Conservation (phyloP, 2,888 invertebrate species). For the Hypsopygia costalis region DNA sequence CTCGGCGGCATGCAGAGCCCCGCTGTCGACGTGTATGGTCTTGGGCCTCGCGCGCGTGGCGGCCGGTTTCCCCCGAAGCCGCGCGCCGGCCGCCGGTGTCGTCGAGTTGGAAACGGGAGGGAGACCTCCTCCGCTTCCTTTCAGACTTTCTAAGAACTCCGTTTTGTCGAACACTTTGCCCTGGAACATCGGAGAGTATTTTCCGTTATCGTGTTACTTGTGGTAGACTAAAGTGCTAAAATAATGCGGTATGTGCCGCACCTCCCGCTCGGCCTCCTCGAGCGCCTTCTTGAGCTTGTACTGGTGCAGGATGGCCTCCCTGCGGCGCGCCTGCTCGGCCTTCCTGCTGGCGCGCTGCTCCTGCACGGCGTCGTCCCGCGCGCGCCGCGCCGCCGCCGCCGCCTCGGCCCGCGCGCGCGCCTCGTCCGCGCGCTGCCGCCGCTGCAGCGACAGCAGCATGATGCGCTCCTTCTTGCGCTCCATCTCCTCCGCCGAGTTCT, state of each 20-base stretch:
- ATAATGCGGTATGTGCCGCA: no score
- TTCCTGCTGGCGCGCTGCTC: conserved; percentile 85
- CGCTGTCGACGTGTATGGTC: conserved; percentile 94
- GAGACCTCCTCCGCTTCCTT: conserved; percentile 45
- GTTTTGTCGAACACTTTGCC: conserved; percentile 89
- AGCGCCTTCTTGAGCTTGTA: conserved; percentile 96
- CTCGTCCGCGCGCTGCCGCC: conserved; percentile 95
- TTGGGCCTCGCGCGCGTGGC: conserved; percentile 89
- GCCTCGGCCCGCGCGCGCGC: conserved; percentile 90
- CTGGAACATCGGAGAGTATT: conserved; percentile 56
- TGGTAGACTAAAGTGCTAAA: no score
- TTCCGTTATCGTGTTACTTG: not conserved
- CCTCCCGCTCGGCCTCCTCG: conserved; percentile 94
- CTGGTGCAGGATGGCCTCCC: conserved; percentile 94
- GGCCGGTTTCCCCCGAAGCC: conserved; percentile 71
- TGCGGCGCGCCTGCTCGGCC: conserved; percentile 92
- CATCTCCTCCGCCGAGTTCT: conserved; percentile 94
- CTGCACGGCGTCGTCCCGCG: conserved; percentile 87
- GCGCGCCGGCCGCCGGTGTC: conserved; percentile 74
- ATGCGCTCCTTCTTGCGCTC: conserved; percentile 95
- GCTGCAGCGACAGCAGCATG: conserved; percentile 92
- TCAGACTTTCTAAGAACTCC: conserved; percentile 63
- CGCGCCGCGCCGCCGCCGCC: conserved; percentile 83
- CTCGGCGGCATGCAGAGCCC: conserved; percentile 88
- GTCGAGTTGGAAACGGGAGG: conserved; percentile 13